Conservation (phyloP, 2,888 invertebrate genomes). For the Lithophane semibrunnea region DNA sequence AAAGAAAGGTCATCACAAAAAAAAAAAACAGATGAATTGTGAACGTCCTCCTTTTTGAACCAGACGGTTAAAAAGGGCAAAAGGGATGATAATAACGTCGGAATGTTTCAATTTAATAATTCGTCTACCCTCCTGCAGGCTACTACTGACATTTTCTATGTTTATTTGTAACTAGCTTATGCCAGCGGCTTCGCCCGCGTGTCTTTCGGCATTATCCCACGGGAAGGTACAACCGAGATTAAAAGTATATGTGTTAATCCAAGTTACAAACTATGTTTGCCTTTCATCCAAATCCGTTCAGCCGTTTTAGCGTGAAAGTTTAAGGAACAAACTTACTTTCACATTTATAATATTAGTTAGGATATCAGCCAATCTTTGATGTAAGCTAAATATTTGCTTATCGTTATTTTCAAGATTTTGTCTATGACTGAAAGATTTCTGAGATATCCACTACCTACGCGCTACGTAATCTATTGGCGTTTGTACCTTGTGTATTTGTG, state of each 20-base stretch:
- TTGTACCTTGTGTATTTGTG: not conserved
- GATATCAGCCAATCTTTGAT: not conserved
- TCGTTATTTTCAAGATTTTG: not conserved
- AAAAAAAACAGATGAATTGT: too few species aligned
- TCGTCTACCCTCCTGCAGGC: conserved; percentile 32
- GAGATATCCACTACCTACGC: not conserved
- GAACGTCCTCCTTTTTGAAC: too few species aligned
- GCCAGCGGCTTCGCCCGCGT: too few species aligned
- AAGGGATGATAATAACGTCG: conserved; percentile 65
- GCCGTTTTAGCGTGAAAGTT: too few species aligned
- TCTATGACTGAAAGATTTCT: not conserved
- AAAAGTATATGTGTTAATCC: too few species aligned
- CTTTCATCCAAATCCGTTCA: too few species aligned
- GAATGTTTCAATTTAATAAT: conserved; percentile 71
- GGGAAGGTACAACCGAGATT: too few species aligned
- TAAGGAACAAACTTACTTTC: too few species aligned
- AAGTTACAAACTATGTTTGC: too few species aligned
- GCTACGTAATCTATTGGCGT: conserved; percentile 1
- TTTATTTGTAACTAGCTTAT: conserved; percentile 10
- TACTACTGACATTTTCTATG: not conserved
- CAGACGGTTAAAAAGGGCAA: conserved; percentile 39
- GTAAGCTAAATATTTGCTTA: not conserved
- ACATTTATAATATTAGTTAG: too few species aligned
- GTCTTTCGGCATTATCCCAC: too few species aligned
- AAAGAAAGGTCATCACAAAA: not conserved